A percentile compares a stretch with the other conserved stretches of the same genome.
phyloP scores from a whole-genome alignment of 64 coral and sea anemone species.

The Actinia equina region DNA sequence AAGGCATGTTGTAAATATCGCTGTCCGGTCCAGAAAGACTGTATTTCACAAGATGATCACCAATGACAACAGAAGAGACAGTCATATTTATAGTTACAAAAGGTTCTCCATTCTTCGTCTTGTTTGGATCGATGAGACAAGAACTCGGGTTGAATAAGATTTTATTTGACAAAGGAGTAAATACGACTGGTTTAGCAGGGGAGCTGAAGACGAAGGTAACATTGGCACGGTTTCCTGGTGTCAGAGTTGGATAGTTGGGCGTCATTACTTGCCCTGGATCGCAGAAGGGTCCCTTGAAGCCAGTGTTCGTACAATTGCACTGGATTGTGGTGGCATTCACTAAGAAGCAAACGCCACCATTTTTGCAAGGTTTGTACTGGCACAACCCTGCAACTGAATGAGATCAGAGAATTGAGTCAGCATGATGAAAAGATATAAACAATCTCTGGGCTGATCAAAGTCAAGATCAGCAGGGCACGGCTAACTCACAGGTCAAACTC shows the following conservation, averaged over 20 bases:
- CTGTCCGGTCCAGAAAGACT: conserved; percentile 9
- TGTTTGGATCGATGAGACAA: conserved; percentile 3
- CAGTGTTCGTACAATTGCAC: conserved; percentile 39
- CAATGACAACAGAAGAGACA: background rate
- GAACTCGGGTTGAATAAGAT: conserved; percentile 15
- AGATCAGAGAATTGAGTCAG: background rate
- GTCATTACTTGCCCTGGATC: conserved; percentile 18
- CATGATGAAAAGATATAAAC: too few relatives aligned
- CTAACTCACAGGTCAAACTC: too few relatives aligned
- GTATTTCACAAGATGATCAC: conserved; percentile 31
- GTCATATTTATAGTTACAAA: background rate
- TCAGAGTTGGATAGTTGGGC: conserved; percentile 29
- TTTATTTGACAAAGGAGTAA: background rate
- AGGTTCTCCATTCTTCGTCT: background rate
- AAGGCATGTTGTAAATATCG: background rate
- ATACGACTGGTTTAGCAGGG: background rate
- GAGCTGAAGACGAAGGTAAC: conserved; percentile 35
- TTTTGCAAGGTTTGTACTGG: conserved; percentile 32
- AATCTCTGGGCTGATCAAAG: too few relatives aligned
- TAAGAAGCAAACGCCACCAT: conserved; percentile 20
- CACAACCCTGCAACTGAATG: conserved; percentile 31
- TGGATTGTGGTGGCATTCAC: conserved; percentile 4
- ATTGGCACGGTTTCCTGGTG: background rate
- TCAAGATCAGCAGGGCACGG: too few relatives aligned
- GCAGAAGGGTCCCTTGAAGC: conserved; percentile 15